phyloP scores from a whole-genome alignment of 2,797 vertebrate species.

The Eremophila alpestris region DNA sequence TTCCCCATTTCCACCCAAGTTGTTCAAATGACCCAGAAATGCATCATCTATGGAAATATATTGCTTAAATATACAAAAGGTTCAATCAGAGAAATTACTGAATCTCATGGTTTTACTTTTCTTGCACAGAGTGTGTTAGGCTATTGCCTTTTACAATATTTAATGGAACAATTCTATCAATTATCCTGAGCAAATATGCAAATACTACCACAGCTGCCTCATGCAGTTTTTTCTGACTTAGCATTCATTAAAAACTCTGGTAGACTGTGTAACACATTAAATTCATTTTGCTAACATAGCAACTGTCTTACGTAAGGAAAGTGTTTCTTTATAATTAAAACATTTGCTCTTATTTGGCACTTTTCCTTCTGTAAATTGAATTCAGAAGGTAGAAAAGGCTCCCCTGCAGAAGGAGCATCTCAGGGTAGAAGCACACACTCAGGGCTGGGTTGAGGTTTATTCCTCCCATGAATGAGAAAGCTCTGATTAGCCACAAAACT shows the following conservation, averaged over 20 bases:
- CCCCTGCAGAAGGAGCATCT: not conserved
- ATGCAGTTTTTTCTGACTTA: constrained; percentile 58
- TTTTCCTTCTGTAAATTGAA: constrained; percentile 44
- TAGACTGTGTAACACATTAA: constrained; percentile 54
- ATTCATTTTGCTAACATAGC: constrained; percentile 63
- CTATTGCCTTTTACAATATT: constrained; percentile 70
- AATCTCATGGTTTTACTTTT: constrained; percentile 54
- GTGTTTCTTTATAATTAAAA: constrained; percentile 70
- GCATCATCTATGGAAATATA: not conserved
- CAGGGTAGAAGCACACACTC: not conserved
- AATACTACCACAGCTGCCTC: constrained; percentile 54
- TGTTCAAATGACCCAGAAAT: not conserved
- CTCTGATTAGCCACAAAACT: not conserved
- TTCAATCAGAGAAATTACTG: constrained; percentile 57
- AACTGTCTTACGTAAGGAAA: constrained; percentile 67
- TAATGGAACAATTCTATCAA: constrained; percentile 79
- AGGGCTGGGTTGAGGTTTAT: not conserved
- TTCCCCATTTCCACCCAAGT: not conserved
- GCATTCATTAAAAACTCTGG: constrained; percentile 66
- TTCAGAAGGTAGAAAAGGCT: constrained; percentile 7
- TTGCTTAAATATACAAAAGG: constrained; percentile 64
- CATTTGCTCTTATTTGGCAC: constrained; percentile 65
- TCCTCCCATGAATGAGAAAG: not conserved
- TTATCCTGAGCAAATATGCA: constrained; percentile 75
- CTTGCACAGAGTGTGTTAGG: constrained; percentile 52